Evolutionary conservation across 2,888 invertebrate species (phyloP), one percentile per base, ranked within the genome.

Genomic region (Apamea monoglypha): DNA sequence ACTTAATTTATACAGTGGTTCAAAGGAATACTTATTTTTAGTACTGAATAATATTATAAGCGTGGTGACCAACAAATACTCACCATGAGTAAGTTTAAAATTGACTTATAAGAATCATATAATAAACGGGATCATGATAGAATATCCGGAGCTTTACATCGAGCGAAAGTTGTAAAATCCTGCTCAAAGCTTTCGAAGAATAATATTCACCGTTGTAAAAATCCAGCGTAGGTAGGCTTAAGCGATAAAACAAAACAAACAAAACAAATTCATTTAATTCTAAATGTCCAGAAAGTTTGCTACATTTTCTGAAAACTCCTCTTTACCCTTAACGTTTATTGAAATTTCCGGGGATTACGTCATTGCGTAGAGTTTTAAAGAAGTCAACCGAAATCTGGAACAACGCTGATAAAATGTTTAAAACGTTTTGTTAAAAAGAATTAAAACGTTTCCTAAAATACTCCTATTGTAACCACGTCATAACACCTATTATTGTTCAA

Each of bases 341-440:
- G 88, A 74, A 85, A 88, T 85, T 82, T 87, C 74, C 88, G 84
- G 76, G 79, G 74, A 85, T 82, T 85, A 78, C 74, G 68, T 76
- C 82, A 82, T 77, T 72, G 70, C 70, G 53, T 53, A 2, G 71
- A 85, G 82, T 87, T 85, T 82, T 70, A 68, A 82, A 78, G 73
- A 84, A 80, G 75, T 81, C 75, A 87, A 87, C 75, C 66, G 68
- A 87, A 81, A 87, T 84, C 71, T 81, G 78, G 74, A 66, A 74
- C 85, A 78, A 81, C 25, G 16, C 66, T 69, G 76, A 32, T 83
- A 87, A 80, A 75, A 76, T 50, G 61, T 68, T 76, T 21, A 70
- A 74, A 76, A 74, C 50, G 68, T 64, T 85, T 74, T 61, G 29
- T 12, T 21, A 47, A 25, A 69, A 50, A 56, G 36, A 67, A 67